Conservation (phyloP, 2,888 invertebrate species). For the Latheticus oryzae region DNA sequence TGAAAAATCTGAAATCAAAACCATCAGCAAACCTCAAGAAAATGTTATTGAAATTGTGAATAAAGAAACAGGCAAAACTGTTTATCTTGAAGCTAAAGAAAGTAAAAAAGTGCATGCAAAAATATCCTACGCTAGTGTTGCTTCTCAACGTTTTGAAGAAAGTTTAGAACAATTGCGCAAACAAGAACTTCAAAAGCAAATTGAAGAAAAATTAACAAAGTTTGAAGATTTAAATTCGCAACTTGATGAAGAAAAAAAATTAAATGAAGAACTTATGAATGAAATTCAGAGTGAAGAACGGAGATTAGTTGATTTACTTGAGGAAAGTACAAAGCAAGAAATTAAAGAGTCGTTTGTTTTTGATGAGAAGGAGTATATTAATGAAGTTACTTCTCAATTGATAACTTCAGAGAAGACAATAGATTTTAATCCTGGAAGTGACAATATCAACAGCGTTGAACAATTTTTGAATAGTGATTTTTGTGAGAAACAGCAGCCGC, state of each 20-base stretch:
- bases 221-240: slow-evolving; percentile 2
- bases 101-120: slow-evolving; percentile 52
- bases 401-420: no score
- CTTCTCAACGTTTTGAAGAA: slow-evolving; percentile 44
- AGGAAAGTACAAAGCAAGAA: slow-evolving; percentile 7
- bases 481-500: no score
- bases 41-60: slow-evolving; percentile 27
- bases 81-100: slow-evolving; percentile 45
- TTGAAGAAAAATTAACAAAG: neutral
- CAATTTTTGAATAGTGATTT: no score
- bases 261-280: slow-evolving; percentile 5
- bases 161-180: slow-evolving; percentile 18
- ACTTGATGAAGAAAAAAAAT: slow-evolving; percentile 4
- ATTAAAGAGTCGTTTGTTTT: neutral
- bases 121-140: slow-evolving; percentile 53
- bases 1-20: slow-evolving; percentile 3
- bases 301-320: slow-evolving; percentile 16
- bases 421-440: no score
- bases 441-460: no score
- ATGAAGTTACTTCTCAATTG: no score
- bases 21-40: slow-evolving; percentile 1
- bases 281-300: slow-evolving; percentile 22
- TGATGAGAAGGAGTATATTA: neutral
- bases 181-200: slow-evolving; percentile 20
- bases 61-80: slow-evolving; percentile 18